A percentile compares a stretch with the other conserved stretches of the same genome.
Conservation (phyloP, 1,140 invertebrate genomes). For the Onthophagus taurus region DNA sequence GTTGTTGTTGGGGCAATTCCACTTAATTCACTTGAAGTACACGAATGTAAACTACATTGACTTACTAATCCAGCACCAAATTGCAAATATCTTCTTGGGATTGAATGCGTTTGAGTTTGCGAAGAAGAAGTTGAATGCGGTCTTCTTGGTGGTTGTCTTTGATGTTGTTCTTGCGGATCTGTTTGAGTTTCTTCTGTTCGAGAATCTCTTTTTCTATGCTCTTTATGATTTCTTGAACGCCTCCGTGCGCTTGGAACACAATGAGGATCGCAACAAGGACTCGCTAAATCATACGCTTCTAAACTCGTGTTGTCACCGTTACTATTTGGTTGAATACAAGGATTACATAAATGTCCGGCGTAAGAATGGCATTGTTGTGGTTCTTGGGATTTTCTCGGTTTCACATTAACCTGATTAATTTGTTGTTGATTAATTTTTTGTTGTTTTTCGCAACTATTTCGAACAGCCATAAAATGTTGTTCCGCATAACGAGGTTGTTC, state of each 20-base stretch:
- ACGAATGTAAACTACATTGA: conserved; percentile 71
- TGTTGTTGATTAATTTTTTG: conserved; percentile 30
- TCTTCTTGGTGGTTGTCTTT: conserved; percentile 33
- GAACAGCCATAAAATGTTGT: conserved; percentile 51
- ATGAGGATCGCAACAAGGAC: conserved; percentile 72
- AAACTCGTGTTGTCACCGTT: conserved; percentile 62
- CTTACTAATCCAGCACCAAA: conserved; percentile 56
- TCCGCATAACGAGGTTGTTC: conserved; percentile 55
- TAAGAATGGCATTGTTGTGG: conserved; percentile 28
- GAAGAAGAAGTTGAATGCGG: conserved; percentile 38
- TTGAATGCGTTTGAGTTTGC: conserved; percentile 16
- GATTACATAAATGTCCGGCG: conserved; percentile 57
- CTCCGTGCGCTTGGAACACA: conserved; percentile 66
- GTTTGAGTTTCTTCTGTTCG: conserved; percentile 42
- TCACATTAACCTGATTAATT: conserved; percentile 40
- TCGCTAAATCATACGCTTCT: conserved; percentile 73
- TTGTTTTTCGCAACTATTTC: conserved; percentile 45
- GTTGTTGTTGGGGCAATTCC: conserved; percentile 43
- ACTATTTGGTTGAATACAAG: conserved; percentile 56
- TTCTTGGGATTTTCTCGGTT: conserved; percentile 28
- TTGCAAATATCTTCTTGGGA: conserved; percentile 40
- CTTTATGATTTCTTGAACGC: conserved; percentile 51
- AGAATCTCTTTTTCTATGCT: conserved; percentile 48
- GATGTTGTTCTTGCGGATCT: conserved; percentile 32
- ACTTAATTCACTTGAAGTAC: conserved; percentile 63